Evolutionary conservation across 2,888 invertebrate genomes (phyloP), one percentile per base, ranked within the genome.

Genomic region (Acrobasis consociella): DNA sequence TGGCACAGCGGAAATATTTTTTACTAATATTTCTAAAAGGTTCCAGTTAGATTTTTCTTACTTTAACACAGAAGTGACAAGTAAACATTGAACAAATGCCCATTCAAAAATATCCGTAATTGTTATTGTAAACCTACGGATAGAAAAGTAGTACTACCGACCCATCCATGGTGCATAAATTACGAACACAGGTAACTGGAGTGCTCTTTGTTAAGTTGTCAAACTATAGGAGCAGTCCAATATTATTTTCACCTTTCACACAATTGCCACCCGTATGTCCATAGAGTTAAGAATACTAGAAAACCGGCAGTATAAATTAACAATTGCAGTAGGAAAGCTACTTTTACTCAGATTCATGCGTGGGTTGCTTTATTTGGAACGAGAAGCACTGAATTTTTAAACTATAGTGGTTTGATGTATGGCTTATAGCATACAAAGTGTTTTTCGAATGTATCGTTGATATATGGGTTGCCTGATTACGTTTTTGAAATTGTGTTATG

Each of bases 311-410:
- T 62, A 46, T 53, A 62, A 60, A 51, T 46, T 53, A 55, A 62
- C 82, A 80, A 82, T 84, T 85, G 80, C 79, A 71, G 84, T 89
- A 87, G 83, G 87, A 89, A 89, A 89, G 87, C 81, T 69, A 83
- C 86, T 87, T 82, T 87, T 85, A 85, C 83, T 80, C 69, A 60
- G 65, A 52, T 62, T 62, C 65, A 66, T 77, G 87, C 81, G 91
- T 90, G 82, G 91, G 91, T 73, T 87, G 72, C 77, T 75, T 77
- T 86, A 85, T 69, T 68, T 64, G 63, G 69, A 63, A 66, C 68
- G 58, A 58, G 61, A 64, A 64, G 60, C 62, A 62, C 42, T 64
- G 63, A 64, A 38, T 65, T 70, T 69, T 69, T 69, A 64, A 64
- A 61, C 56, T 22, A 46, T 56, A 22, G 42, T 60, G 62, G 50